Percentiles rank a stretch among this genome's conserved stretches.
These are phyloP conservation scores for Crepidodera aurea DNA, from an alignment of 2,888 invertebrate species.

Conservation along the genomic window DNA sequence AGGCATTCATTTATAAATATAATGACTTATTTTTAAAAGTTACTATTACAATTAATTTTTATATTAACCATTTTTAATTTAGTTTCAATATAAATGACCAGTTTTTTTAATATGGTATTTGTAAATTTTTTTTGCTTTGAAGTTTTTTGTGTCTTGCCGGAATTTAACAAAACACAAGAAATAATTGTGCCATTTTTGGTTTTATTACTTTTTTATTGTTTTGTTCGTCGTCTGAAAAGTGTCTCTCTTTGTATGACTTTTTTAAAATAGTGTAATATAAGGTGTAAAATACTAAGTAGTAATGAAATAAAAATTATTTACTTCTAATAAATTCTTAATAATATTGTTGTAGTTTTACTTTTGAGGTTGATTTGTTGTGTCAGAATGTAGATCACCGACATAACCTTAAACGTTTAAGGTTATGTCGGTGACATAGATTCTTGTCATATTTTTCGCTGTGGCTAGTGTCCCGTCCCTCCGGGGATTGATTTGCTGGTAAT, in stretches of 20 bases:
- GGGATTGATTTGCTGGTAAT: too few relatives aligned
- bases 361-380: too few relatives aligned
- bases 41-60: conserved; percentile 32
- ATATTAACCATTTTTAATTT: conserved; percentile 28
- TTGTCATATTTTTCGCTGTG: too few relatives aligned
- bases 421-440: too few relatives aligned
- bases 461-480: too few relatives aligned
- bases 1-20: too few relatives aligned
- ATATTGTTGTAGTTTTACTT: too few relatives aligned
- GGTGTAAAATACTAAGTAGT: conserved; percentile 47
- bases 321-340: conserved; percentile 5
- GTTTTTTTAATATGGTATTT: neutral
- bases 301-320: conserved; percentile 50
- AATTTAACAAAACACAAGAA: conserved; percentile 20
- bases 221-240: conserved; percentile 30
- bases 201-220: conserved; percentile 27
- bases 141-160: conserved; percentile 20
- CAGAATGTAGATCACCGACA: too few relatives aligned
- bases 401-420: too few relatives aligned
- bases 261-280: conserved; percentile 48
- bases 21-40: conserved; percentile 34
- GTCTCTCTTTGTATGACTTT: conserved; percentile 14
- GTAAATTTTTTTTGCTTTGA: conserved; percentile 3
- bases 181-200: conserved; percentile 30
- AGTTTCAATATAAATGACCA: neutral